Evolutionary conservation across 2,797 vertebrate genomes (phyloP), one percentile per base, ranked within the genome.

Genomic region (Sebastes goodei): DNA sequence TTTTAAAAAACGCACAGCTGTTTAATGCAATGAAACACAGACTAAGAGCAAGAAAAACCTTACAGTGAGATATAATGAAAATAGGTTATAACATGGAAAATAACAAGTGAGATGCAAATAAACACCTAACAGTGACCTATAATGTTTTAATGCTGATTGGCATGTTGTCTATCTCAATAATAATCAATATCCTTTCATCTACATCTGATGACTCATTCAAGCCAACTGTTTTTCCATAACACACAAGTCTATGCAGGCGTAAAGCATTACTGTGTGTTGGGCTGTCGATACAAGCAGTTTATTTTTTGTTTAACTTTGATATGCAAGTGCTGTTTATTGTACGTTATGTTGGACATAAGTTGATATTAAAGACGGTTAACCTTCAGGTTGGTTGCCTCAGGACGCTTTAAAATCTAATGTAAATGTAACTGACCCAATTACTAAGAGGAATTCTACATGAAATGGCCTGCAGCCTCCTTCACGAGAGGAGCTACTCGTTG

Each of bases 401-500:
- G 7, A 7, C 35, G 11, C 11, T 55, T 38, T 33, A 12, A 70
- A 64, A 71, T 38, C 7, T 15, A 10, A 49, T 78, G 56, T 56
- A 23, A 60, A 27, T 66, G 29, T 55, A 70, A 55, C 23, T 6
- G 55, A 60, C 56, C 15, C 46, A 74, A 64, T 57, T 38, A 70
- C 68, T 35, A 49, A 57, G 1, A 52, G 25, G 66, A 59, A 20
- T 60, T 75, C 11, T 8, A 55, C 25, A 17, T 21, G 57, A 85
- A 56, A 76, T 23, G 14, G 3, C 21, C 57, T 29, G 20, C 42
- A 57, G 42, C 38, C 15, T 74, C 49, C 70, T 63, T 85, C 23
- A 82, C 78, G 80, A 80, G 70, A 77, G 55, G 15, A 73, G 53
- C 32, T 66, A 35, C 29, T 57, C 32, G 53, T 73, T 61, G 23